Evolutionary conservation across 2,888 invertebrate genomes (phyloP), one percentile per base, ranked within the genome.

Genomic region (Oligia fasciuncula): DNA sequence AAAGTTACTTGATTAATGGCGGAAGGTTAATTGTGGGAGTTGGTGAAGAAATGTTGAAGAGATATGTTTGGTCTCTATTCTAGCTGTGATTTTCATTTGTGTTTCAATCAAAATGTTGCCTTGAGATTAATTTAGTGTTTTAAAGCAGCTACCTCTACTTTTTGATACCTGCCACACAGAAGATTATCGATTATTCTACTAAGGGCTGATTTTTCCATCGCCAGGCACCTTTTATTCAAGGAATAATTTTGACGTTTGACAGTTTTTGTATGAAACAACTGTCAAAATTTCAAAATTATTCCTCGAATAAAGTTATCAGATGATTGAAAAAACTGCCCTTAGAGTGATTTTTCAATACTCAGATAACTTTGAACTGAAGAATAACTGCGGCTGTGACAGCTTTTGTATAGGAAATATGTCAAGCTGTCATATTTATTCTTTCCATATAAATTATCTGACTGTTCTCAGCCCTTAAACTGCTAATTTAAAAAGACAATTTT

Each of bases 1-100:
- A 91, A 88, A 88, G 81, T 90, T 85, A 62, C 77, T 89, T 82
- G 85, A 84, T 85, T 87, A 75, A 84, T 81, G 65, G 72, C 35
- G n/a, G 66, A 73, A 51, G 76, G 84, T 76, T 86, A 73, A 83
- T 82, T 80, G 77, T 75, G 43, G 14, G 62, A 76, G 23, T 80
- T 73, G 57, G 46, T 14, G 57, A 51, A 79, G 75, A 82, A 76
- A 70, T 73, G 67, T 54, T 57, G 65, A 71, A 43, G 62, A 60
- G 51, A 71, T 69, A 76, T 57, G 57, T 67, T 77, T 35, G 60
- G 5, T 75, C 11, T 70, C 29, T 40, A 60, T 60, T 68, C 60
- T 65, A 78, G 51, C 13, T 8, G n/a, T 29, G 19, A 40, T 4
- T 69, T 74, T 40, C 8, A 73, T 57, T 77, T 66, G 17, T 69